Evolutionary conservation across 2,797 vertebrate genomes (phyloP), one percentile per base, ranked within the genome.

Genomic region (Sternarchorhynchus goeldii): DNA sequence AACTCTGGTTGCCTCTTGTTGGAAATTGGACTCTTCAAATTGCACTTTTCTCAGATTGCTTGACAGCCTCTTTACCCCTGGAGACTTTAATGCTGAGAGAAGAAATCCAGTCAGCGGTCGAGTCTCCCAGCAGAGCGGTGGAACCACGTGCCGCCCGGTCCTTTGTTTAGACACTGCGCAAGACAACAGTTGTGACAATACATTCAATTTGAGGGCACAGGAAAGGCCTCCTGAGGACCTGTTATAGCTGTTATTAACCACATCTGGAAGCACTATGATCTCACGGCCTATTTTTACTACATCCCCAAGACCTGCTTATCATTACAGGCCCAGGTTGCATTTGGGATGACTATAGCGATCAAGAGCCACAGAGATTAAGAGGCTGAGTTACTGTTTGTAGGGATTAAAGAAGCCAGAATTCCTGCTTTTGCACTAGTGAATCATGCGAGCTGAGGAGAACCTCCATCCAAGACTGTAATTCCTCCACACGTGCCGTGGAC

Each of bases 21-120:
- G 82, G 88, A 91, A 90, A 91, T 73, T 82, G 73, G 86, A 86
- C 64, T 12, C 80, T 85, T 88, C 86, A 90, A 85, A 85, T 66
- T 78, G 59, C 20, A 59, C 81, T 86, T 87, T 87, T 82, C 76
- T 82, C 69, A 82, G 88, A 89, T 85, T 86, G 81, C 83, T 84
- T 83, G 84, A 87, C 82, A 77, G 76, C 79, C 82, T 56, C 50
- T 79, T 25, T 85, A 10, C 80, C 41, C 39, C 25, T 6, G 55
- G 73, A 72, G 78, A 86, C 67, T 76, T 25, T 76, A 41, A 71
- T 50, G 58, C 73, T 20, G 36, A 75, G 76, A 75, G 64, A 53
- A 58, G 75, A 84, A 81, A 82, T 68, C 57, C 58, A 75, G 78
- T 68, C 31, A 10, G 17, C 16, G 50, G 41, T 12, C 59, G 78